Conservation (phyloP, 2,797 vertebrate genomes). For the Acanthopagrus latus region DNA sequence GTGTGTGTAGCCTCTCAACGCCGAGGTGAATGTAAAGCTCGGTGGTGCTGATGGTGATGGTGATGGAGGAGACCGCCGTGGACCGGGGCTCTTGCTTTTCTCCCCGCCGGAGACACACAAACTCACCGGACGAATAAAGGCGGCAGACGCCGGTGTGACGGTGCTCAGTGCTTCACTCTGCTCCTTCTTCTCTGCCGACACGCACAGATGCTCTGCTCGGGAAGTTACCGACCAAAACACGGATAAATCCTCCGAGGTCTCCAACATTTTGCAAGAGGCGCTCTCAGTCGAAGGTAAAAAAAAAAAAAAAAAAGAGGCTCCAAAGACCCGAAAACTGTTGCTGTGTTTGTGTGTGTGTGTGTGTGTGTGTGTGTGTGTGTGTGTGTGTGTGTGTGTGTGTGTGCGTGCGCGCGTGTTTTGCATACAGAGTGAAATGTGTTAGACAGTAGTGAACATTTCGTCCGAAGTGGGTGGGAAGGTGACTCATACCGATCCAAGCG, state of each 20-base stretch:
- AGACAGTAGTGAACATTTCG: conserved; percentile 54
- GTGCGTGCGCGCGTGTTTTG: conserved; percentile 20
- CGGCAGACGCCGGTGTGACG: conserved; percentile 42
- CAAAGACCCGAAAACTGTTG: conserved; percentile 44
- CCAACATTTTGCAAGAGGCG: conserved; percentile 28
- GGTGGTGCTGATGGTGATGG: conserved; percentile 57
- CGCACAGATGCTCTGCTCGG: conserved; percentile 64
- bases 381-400: conserved; percentile 17
- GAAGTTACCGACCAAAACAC: conserved; percentile 73
- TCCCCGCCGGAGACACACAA: conserved; percentile 58
- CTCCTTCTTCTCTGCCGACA: conserved; percentile 7
- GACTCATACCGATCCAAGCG: conserved; percentile 66
- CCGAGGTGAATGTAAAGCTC: conserved; percentile 59
- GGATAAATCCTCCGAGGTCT: conserved; percentile 64
- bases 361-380: conserved; percentile 21
- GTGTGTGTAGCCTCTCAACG: conserved; percentile 23
- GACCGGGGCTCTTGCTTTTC: conserved; percentile 57
- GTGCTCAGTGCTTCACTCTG: not conserved
- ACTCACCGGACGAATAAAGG: conserved; percentile 67
- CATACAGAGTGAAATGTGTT: conserved; percentile 42
- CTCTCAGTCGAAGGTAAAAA: conserved; percentile 67
- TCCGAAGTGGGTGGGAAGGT: conserved; percentile 70
- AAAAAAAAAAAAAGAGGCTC: conserved; percentile 43
- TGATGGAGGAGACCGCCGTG: conserved; percentile 54
- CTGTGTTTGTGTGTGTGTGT: conserved; percentile 29